These are phyloP conservation scores for Echinometra lucunter DNA, from an alignment of 53 echinoderm and acorn worm species.

Conservation along the genomic window DNA sequence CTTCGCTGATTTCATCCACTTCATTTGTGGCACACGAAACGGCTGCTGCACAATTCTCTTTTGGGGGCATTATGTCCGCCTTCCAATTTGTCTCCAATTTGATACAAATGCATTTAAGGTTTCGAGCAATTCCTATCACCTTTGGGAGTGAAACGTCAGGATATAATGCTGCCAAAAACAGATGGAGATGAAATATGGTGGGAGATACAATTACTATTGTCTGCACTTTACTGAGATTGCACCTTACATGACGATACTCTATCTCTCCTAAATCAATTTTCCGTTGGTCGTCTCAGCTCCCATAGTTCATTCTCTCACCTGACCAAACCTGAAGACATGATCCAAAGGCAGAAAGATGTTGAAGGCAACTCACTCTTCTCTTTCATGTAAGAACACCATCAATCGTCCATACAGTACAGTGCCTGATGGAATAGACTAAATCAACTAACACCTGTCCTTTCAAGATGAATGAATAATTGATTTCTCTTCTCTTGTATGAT, in stretches of 20 bases:
- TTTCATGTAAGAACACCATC: conserved; percentile 47
- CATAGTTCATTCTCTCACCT: conserved; percentile 47
- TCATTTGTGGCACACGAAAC: conserved; percentile 62
- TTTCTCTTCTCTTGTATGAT: conserved; percentile 34
- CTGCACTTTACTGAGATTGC: conserved; percentile 60
- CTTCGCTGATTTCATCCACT: conserved; percentile 66
- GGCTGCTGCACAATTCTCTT: conserved; percentile 59
- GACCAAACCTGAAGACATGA: not conserved
- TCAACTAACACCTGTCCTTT: conserved; percentile 54
- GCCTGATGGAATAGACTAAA: conserved; percentile 39
- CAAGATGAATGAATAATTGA: conserved; percentile 41
- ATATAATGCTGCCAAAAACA: conserved; percentile 40
- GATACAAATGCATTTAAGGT: conserved; percentile 66
- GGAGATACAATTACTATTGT: conserved; percentile 47
- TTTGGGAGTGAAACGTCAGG: conserved; percentile 51
- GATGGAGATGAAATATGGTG: conserved; percentile 60
- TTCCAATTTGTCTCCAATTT: conserved; percentile 67
- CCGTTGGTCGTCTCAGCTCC: not conserved
- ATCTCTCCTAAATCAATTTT: conserved; percentile 44
- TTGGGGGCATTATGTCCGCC: conserved; percentile 62
- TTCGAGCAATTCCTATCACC: conserved; percentile 23
- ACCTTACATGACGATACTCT: conserved; percentile 21
- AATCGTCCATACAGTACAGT: conserved; percentile 1
- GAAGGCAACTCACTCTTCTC: conserved; percentile 27
- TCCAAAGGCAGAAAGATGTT: conserved; percentile 18